These are phyloP conservation scores for Hypotaenidia philippensis DNA, from an alignment of 2,797 vertebrate species.

Conservation along the genomic window DNA sequence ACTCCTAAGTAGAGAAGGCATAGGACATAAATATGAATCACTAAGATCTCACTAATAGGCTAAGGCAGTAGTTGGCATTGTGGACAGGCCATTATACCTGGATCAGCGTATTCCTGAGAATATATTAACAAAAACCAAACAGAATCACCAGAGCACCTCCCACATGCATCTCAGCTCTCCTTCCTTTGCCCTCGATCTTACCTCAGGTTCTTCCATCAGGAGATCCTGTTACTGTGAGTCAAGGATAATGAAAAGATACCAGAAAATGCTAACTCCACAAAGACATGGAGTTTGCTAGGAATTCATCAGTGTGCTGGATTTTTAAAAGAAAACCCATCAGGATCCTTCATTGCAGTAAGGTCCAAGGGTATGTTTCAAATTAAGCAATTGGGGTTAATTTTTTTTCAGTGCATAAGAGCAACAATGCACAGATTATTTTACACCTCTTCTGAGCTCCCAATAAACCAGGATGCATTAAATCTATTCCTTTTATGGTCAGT, in stretches of 20 bases:
- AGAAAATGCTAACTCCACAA: not conserved
- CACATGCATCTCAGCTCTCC: not conserved
- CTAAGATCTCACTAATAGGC: constrained; percentile 1
- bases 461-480: not conserved
- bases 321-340: not conserved
- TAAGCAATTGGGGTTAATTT: not conserved
- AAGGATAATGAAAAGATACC: not conserved
- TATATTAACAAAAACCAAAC: constrained; percentile 29
- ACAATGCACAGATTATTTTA: not conserved
- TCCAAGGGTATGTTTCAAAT: not conserved
- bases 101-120: not conserved
- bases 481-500: not conserved
- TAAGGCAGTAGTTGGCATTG: not conserved
- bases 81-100: not conserved
- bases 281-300: not conserved
- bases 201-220: not conserved
- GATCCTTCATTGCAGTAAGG: not conserved
- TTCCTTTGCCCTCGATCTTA: not conserved
- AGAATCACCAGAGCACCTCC: not conserved
- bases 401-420: not conserved
- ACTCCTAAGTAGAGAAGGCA: not conserved
- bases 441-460: not conserved
- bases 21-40: not conserved
- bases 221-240: not conserved
- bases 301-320: not conserved